These are phyloP conservation scores for Conger conger DNA, from an alignment of 2,113 vertebrate genomes.

Conservation along the genomic window DNA sequence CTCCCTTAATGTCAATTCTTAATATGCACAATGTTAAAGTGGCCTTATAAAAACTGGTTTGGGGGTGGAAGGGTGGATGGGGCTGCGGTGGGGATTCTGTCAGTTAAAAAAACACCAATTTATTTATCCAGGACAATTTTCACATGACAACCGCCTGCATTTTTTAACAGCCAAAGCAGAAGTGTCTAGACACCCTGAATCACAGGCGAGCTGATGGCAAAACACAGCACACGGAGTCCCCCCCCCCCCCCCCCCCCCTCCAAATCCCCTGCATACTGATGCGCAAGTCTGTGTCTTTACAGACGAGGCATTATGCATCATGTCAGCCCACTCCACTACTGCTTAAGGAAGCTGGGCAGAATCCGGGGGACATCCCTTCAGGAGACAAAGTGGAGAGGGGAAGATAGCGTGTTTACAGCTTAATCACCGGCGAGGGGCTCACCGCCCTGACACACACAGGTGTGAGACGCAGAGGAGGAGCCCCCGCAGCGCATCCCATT, in stretches of 20 bases:
- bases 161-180: conserved; percentile 43
- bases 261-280: not conserved
- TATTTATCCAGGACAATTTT: conserved; percentile 39
- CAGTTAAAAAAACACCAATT: conserved; percentile 39
- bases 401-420: conserved; percentile 11
- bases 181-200: conserved; percentile 33
- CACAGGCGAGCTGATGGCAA: not conserved
- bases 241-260: not conserved
- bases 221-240: not conserved
- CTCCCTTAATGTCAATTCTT: not conserved
- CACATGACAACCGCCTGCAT: conserved; percentile 21
- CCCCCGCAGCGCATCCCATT: conserved; percentile 15
- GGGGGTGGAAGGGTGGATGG: conserved; percentile 15
- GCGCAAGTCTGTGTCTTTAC: not conserved
- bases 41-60: conserved; percentile 3
- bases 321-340: not conserved
- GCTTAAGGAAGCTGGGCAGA: not conserved
- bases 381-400: conserved; percentile 17
- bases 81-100: conserved; percentile 26
- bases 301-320: conserved; percentile 13
- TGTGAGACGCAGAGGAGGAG: not conserved
- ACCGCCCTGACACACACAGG: conserved; percentile 21
- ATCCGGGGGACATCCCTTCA: conserved; percentile 12
- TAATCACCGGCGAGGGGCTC: conserved; percentile 16
- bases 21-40: conserved; percentile 11